Conservation (phyloP, 1,140 invertebrate genomes). For the Orchesella cincta region DNA sequence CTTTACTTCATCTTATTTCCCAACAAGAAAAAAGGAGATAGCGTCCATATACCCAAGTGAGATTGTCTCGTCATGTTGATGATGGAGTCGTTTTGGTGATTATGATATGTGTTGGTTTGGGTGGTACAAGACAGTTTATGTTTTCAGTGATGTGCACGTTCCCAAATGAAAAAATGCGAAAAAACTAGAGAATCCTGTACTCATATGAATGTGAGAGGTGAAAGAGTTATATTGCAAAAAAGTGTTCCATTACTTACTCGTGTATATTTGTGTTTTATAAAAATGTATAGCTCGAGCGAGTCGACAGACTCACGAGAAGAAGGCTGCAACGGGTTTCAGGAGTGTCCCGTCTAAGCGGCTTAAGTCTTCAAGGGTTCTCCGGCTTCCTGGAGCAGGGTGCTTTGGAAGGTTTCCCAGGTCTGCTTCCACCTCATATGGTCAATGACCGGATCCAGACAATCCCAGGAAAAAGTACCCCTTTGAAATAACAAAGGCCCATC, state of each 20-base stretch:
- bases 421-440: constrained; percentile 48
- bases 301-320: constrained; percentile 46
- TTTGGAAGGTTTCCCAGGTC: constrained; percentile 63
- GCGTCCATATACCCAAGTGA: no score
- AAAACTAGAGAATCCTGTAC: no score
- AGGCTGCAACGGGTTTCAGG: constrained; percentile 52
- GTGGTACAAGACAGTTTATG: no score
- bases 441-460: constrained; percentile 46
- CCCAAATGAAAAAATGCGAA: no score
- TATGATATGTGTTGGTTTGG: neutral
- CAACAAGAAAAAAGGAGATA: no score
- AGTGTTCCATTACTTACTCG: no score
- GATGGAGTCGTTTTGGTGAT: neutral
- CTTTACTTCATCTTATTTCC: neutral
- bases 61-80: no score
- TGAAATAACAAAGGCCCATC: constrained; percentile 87
- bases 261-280: constrained; percentile 14
- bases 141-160: no score
- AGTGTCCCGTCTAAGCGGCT: constrained; percentile 50
- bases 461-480: constrained; percentile 81
- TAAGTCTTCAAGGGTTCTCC: constrained; percentile 51
- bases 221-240: no score
- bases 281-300: constrained; percentile 41
- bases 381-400: constrained; percentile 51
- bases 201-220: no score